Evolutionary conservation across 2,888 invertebrate genomes (phyloP), one percentile per base, ranked within the genome.

Genomic region (Pachycephus smyrnensis): DNA sequence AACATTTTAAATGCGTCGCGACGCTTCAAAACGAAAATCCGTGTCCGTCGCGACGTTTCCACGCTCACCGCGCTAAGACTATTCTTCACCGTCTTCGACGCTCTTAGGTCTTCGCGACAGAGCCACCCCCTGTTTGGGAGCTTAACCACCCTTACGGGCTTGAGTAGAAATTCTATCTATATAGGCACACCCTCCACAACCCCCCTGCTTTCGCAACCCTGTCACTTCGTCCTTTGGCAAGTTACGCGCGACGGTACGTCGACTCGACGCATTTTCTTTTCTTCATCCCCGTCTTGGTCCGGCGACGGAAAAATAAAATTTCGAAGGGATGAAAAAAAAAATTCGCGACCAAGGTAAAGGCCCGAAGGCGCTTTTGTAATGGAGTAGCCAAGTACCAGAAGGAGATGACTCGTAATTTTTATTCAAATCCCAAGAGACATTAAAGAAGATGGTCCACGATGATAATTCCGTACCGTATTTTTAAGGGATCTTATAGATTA

Each of bases 391-490:
- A 15, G 40, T 15, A 15, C 1, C 15, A 30, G 9, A 1, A 6
- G 76, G 23, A 12, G 31, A 30, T 4, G 73, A 78, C 30, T 73
- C 73, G 78, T 78, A 73, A 78, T 75, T 78, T 75, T 75, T 78
- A 71, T 73, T 73, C 75, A 78, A 73, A 73, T 69, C 73, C 71
- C 37, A n/a, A 12, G 69, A 40, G 23, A 33, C 40, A 69, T 77
- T 55, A 33, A 74, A 74, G 77, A 15, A 31, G 40, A 31, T 2
- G 69, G 11, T 32, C 15, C 40, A 40, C 1, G 6, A 15, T 40
- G 4, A 4, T 37, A 12, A 15, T 15, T 15, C 15, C 40, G 15
- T 40, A 15, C 15, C 15, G 15, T 40, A 40, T 15, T 6, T 15
- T 15, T 1, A 40, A 6, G 15, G 6, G 15, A 40, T 6, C 15